Evolutionary conservation across 2,113 vertebrate species (phyloP), one percentile per base, ranked within the genome.

Genomic region (Acrocephalus kingi): DNA sequence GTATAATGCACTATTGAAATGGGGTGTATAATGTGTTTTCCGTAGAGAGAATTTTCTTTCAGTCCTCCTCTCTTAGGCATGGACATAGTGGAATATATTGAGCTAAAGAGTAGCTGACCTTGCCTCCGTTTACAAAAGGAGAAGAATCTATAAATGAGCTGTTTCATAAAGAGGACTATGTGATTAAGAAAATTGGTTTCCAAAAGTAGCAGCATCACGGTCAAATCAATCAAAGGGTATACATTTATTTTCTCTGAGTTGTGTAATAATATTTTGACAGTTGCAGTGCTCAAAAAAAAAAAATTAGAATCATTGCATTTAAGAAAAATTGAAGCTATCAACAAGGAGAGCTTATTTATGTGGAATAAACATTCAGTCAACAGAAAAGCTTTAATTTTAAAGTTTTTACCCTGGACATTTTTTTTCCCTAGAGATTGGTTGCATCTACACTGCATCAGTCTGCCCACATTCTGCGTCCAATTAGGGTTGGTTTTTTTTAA

Each of bases 161-260:
- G 80, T 96, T 97, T 97, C 66, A 77, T 95, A 87, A 95, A 96
- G 94, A 93, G 81, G 61, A 69, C 73, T 92, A 56, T 8, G 39
- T 95, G 95, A 97, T 97, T 94, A 91, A 92, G 74, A 94, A 97
- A 93, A 93, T 85, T 89, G 72, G 3, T 96, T 97, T 95, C 78
- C 84, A 71, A 90, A 94, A 97, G 93, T 94, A 90, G 73, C 94
- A 92, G 52, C 73, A 25, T 83, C 75, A 90, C 48, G 94, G 93
- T 96, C 95, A 97, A 95, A 96, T 97, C 92, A 97, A 95, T 96
- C 75, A 95, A 96, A 97, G 72, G 82, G 92, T 93, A 68, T 23
- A 30, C 59, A 15, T 77, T 90, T 78, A 31, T 96, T 96, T 89
- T 45, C 80, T 75, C 63, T 89, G 66, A 64, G 89, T 95, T 96